Evolutionary conservation across 2,113 vertebrate genomes (phyloP).

Genomic region (Castor canadensis): DNA sequence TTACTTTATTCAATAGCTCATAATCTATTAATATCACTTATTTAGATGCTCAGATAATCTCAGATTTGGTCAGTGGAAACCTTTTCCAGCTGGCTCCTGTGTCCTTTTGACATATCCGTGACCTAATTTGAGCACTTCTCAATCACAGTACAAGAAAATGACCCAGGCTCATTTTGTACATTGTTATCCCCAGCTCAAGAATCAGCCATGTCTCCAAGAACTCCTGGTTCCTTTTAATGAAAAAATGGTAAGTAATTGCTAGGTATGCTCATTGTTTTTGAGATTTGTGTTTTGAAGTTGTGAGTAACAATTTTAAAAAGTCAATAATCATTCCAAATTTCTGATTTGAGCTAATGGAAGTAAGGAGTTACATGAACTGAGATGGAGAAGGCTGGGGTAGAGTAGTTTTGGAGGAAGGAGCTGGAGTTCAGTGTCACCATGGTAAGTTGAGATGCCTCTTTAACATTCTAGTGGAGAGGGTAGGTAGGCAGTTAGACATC

Average conservation of each 20-base stretch:
- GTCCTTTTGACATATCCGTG: background rate
- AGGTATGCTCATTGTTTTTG: background rate
- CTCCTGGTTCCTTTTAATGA: background rate
- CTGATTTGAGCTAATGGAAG: background rate
- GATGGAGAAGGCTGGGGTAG: background rate
- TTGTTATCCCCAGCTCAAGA: background rate
- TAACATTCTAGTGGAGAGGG: background rate
- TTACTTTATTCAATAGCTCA: background rate
- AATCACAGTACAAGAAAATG: background rate
- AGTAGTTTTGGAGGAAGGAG: background rate
- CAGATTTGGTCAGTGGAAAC: background rate
- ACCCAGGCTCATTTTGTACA: background rate
- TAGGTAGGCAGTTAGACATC: background rate
- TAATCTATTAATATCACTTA: background rate
- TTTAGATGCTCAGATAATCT: constrained; percentile 3
- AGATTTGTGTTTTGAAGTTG: background rate
- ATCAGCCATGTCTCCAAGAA: background rate
- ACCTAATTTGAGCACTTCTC: background rate
- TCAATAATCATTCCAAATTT: background rate
- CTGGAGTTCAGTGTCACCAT: background rate
- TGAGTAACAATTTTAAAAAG: background rate
- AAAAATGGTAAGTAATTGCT: background rate
- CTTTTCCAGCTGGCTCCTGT: background rate
- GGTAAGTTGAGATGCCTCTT: background rate
- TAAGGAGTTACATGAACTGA: background rate